Conservation (phyloP, 1,140 invertebrate species). For the Drosophila navojoa region DNA sequence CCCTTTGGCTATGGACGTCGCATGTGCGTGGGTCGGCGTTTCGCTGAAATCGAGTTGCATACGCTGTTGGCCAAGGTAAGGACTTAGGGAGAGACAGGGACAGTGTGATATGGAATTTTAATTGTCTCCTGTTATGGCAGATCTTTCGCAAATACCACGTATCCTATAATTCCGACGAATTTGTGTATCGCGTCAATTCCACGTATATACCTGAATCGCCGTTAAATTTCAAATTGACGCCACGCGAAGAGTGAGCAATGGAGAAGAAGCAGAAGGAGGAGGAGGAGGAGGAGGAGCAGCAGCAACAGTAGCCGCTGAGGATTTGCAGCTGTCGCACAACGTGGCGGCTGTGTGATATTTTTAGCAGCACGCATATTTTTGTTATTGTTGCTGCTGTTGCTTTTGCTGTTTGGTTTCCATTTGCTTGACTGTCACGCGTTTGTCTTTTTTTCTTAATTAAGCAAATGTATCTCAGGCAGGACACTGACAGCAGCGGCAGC, state of each 20-base stretch:
- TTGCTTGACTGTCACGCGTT: conserved; percentile 19
- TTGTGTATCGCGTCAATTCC: conserved; percentile 89
- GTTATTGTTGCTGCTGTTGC: neutral
- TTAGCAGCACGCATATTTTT: conserved; percentile 34
- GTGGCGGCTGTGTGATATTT: conserved; percentile 73
- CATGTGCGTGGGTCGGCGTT: conserved; percentile 92
- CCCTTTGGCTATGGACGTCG: conserved; percentile 93
- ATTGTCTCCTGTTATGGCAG: conserved; percentile 82
- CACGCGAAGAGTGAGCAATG: conserved; percentile 60
- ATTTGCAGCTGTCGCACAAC: conserved; percentile 28
- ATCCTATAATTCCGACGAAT: conserved; percentile 86
- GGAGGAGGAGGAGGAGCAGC: neutral
- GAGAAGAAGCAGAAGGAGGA: neutral
- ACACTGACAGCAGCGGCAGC: too few relatives aligned
- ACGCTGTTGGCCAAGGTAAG: conserved; percentile 87
- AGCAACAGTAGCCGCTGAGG: neutral
- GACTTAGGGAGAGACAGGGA: neutral
- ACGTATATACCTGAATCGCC: conserved; percentile 89
- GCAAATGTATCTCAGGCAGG: conserved; percentile 55
- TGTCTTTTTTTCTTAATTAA: conserved; percentile 62
- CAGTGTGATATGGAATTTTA: neutral
- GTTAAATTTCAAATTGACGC: conserved; percentile 86
- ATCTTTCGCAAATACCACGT: conserved; percentile 88
- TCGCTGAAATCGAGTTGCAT: conserved; percentile 92
- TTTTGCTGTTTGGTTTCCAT: conserved; percentile 21